phyloP scores from a whole-genome alignment of 2,113 vertebrate species.

The Pseudopipra pipra region DNA sequence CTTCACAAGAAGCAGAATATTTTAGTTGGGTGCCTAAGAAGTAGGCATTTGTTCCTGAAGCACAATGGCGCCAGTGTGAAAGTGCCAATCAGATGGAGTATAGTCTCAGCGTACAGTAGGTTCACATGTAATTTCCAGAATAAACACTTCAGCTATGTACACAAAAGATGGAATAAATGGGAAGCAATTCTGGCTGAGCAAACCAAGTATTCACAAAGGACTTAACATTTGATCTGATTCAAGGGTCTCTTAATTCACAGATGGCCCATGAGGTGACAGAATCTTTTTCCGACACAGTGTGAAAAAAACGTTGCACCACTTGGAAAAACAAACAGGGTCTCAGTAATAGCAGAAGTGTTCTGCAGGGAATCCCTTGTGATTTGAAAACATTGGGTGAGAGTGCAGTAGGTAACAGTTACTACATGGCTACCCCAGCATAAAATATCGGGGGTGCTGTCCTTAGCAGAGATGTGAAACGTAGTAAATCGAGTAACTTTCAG shows the following conservation, averaged over 20 bases:
- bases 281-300: conserved; percentile 30
- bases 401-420: neutral
- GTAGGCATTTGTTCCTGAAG: conserved; percentile 32
- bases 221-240: conserved; percentile 55
- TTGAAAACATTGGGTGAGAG: conserved; percentile 18
- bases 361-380: neutral
- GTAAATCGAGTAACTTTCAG: neutral
- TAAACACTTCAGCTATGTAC: conserved; percentile 57
- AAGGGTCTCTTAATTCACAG: conserved; percentile 50
- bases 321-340: conserved; percentile 41
- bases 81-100: conserved; percentile 37
- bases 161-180: conserved; percentile 54
- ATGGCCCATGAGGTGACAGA: conserved; percentile 32
- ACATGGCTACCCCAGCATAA: neutral
- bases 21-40: conserved; percentile 51
- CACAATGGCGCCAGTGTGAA: conserved; percentile 53
- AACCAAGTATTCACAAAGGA: conserved; percentile 26
- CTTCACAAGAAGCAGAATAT: conserved; percentile 34
- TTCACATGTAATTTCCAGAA: conserved; percentile 57
- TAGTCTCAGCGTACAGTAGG: conserved; percentile 5
- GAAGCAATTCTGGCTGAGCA: conserved; percentile 47
- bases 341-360: conserved; percentile 8
- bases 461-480: neutral
- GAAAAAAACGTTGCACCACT: conserved; percentile 2
- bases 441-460: neutral